Conservation (phyloP, 2,888 invertebrate species). For the Drosophila multiciliata region DNA sequence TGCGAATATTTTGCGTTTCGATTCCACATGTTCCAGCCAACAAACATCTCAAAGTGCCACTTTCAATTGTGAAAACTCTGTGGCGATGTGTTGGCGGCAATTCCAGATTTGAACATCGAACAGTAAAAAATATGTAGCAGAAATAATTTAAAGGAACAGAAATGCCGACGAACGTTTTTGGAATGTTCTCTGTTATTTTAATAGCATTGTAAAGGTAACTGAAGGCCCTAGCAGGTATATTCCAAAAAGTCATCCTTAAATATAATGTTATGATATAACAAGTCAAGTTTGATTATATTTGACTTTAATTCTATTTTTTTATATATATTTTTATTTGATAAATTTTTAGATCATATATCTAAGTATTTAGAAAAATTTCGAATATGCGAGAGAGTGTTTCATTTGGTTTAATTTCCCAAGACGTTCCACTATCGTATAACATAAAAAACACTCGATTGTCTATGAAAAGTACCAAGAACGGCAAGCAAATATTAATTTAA, state of each 20-base stretch:
- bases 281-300: background rate
- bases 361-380: background rate
- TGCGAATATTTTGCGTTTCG: background rate
- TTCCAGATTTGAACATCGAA: no score
- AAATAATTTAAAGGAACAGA: background rate
- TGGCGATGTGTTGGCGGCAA: background rate
- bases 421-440: constrained; percentile 1
- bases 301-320: background rate
- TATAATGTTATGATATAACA: background rate
- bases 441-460: background rate
- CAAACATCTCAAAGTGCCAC: background rate
- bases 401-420: background rate
- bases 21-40: background rate
- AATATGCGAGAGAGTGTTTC: background rate
- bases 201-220: background rate
- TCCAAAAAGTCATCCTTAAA: background rate
- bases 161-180: background rate
- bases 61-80: background rate
- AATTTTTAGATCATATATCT: background rate
- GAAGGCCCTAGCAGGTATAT: background rate
- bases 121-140: background rate
- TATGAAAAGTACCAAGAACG: background rate
- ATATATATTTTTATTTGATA: background rate
- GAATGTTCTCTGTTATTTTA: background rate
- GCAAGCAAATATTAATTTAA: no score